phyloP scores from a whole-genome alignment of 2,797 vertebrate species.

The Coreius guichenoti region DNA sequence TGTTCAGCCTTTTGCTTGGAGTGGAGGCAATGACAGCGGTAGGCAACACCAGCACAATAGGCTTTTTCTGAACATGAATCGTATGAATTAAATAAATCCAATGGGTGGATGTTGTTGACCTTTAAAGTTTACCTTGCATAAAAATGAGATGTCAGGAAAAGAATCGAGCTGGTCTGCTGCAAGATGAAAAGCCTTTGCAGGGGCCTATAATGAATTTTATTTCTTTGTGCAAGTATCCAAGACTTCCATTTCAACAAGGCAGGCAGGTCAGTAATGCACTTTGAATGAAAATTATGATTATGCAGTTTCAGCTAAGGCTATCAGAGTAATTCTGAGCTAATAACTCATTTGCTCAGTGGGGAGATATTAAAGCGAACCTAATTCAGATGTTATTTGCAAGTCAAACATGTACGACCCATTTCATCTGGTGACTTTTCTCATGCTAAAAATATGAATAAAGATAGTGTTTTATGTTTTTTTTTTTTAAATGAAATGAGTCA shows the following conservation, averaged over 20 bases:
- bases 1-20: constrained; percentile 34
- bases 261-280: constrained; percentile 34
- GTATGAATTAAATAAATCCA: constrained; percentile 17
- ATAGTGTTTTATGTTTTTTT: not conserved
- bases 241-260: constrained; percentile 32
- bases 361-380: constrained; percentile 55
- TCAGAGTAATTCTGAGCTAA: constrained; percentile 54
- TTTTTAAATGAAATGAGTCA: not conserved
- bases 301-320: constrained; percentile 23
- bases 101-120: constrained; percentile 22
- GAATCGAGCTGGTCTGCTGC: not conserved
- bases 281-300: constrained; percentile 49
- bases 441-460: constrained; percentile 35
- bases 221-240: constrained; percentile 10
- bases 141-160: constrained; percentile 26
- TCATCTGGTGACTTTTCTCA: not conserved
- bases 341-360: constrained; percentile 54
- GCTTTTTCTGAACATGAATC: constrained; percentile 9
- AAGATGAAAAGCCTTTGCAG: constrained; percentile 19
- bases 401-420: constrained; percentile 43
- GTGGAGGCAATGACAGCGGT: constrained; percentile 8
- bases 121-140: constrained; percentile 47
- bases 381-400: constrained; percentile 39
- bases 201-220: constrained; percentile 33
- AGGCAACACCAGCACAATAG: constrained; percentile 21